Base-by-base conservation (phyloP, 1,140 invertebrate genomes). In the Scaptomyza hsui region DNA sequence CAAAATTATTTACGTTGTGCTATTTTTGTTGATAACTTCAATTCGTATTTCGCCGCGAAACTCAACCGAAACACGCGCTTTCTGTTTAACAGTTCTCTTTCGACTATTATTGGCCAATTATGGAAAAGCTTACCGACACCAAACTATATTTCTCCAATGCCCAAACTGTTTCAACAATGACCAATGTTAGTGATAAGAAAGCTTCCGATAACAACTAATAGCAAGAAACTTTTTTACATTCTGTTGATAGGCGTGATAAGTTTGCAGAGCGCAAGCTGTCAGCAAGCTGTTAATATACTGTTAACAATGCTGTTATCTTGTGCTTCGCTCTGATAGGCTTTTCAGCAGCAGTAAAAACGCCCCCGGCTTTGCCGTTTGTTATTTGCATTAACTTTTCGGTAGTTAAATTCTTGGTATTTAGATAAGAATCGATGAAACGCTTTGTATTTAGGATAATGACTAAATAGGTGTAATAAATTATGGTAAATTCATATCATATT, bases 41-140 rank as follows among this genome's bases (percentile, higher is more conserved):
- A 6, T 42, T 48, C 10, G 24, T 12, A n/a, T 39, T 35, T 29
- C 48, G 41, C 15, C 21, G 39, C 56, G 26, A 37, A 61, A 67
- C 55, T 74, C 26, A 74, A 69, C 69, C 77, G 74, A 74, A 70
- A 60, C 81, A 56, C 49, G 57, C 37, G 68, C 70, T 49, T 49
- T 41, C 41, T 60, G 73, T 32, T 81, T 62, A 39, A 48, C 45
- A 41, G 32, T 57, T 81, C 68, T 64, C 57, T 68, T 49, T 63
- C 62, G 53, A 76, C 61, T 61, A 68, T 45, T 76, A 63, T 81
- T 73, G 63, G 53, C 62, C 72, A 81, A 76, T 57, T 81, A 76
- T 80, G 37, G 44, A 65, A 81, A 81, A 81, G 78, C 78, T 81
- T 41, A 1, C 9, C 18, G 51, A 26, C 19, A 26, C 19, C 16